Evolutionary conservation across 2,888 invertebrate species (phyloP), one percentile per base, ranked within the genome.

Genomic region (Polymixis lichenea): DNA sequence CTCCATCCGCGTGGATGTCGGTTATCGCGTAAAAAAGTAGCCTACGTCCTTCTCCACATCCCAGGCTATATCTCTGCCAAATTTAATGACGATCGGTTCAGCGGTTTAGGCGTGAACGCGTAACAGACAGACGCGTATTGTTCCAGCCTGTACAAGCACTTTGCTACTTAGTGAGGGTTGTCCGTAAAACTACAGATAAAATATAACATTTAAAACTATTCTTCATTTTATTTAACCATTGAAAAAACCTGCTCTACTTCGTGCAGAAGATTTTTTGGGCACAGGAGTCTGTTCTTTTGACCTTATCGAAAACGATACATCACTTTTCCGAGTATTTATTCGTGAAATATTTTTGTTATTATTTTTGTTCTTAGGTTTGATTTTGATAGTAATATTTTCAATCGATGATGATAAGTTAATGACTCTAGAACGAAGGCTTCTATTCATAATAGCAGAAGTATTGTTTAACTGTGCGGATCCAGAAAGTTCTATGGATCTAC

Each of bases 221-320:
- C 32, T 60, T 58, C 17, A 32, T 78, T 77, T 67, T 83, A 75
- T 80, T 72, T 72, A 80, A 19, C 77, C 32, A 76, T 77, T 80
- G 25, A 43, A 79, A 58, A 75, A 79, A 55, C 68, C 55, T 0
- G 72, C 64, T 82, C 69, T 69, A 70, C 49, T 82, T 61, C 56
- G 60, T 38, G 69, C 53, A n/a, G 74, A 60, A 43, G 49, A 72
- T 64, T 73, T 85, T 60, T 81, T 77, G 8, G 72, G 56, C 46
- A 78, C 55, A 46, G 83, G 77, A 49, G 80, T 82, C 13, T 77
- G 77, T 73, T 80, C 77, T 43, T 69, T 70, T 13, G 77, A 32
- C 17, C 75, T 38, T 60, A 89, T 61, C 1, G 88, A 83, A 78
- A 89, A 89, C 15, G 90, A 88, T 19, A 89, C 55, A 56, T 89